phyloP scores from a whole-genome alignment of 2,113 vertebrate species.

The Brevimyrus niger region DNA sequence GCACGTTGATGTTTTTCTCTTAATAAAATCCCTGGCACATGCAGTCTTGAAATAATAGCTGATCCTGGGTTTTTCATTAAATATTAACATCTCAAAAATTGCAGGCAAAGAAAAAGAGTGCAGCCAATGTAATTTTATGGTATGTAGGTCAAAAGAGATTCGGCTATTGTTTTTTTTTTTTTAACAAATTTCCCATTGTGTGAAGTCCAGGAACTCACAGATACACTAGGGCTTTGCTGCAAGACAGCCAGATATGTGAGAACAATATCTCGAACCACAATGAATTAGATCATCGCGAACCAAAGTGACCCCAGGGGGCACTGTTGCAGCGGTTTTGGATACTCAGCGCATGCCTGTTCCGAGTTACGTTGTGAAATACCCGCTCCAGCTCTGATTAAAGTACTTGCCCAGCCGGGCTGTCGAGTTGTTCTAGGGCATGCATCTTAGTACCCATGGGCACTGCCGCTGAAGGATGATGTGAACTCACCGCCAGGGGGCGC shows the following conservation, averaged over 20 bases:
- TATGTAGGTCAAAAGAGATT: slow-evolving; percentile 5
- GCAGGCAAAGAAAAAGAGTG: background rate
- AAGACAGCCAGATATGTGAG: background rate
- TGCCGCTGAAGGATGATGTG: background rate
- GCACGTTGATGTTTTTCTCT: background rate
- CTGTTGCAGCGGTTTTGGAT: background rate
- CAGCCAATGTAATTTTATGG: background rate
- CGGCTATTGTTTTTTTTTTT: background rate
- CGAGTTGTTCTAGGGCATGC: background rate
- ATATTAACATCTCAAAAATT: slow-evolving; percentile 17
- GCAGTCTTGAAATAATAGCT: background rate
- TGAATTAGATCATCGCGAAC: background rate
- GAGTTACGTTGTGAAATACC: background rate
- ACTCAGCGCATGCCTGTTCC: background rate
- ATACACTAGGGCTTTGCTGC: background rate
- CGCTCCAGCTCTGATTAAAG: background rate
- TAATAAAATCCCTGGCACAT: background rate
- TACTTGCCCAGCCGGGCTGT: background rate
- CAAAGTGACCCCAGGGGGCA: background rate
- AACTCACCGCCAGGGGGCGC: background rate
- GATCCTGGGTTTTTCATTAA: slow-evolving; percentile 16
- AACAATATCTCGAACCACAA: background rate
- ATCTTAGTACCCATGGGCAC: background rate
- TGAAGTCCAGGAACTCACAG: background rate
- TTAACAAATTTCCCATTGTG: background rate